These are phyloP conservation scores for Rhodeus uyekii DNA, from an alignment of 2,797 vertebrate species.

Conservation along the genomic window DNA sequence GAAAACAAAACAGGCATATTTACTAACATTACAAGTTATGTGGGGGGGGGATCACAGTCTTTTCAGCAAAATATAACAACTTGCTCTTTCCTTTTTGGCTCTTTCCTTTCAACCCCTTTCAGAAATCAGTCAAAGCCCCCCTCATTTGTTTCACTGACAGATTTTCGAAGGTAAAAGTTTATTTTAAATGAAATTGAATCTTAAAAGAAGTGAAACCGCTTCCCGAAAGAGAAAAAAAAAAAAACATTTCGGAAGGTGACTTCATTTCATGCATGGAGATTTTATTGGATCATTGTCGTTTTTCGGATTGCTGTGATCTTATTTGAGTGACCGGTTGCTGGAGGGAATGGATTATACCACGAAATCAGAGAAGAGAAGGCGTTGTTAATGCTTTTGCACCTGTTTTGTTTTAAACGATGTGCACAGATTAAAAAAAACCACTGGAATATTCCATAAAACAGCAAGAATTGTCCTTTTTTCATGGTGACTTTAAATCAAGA, in stretches of 20 bases:
- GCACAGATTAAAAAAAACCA: too few relatives aligned
- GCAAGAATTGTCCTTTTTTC: background rate
- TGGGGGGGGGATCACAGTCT: too few relatives aligned
- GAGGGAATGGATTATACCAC: background rate
- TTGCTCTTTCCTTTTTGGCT: background rate
- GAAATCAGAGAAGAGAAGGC: background rate
- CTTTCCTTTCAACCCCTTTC: background rate
- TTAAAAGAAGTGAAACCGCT: background rate
- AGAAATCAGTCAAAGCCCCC: background rate
- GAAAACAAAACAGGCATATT: background rate
- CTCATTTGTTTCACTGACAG: background rate
- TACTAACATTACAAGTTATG: background rate
- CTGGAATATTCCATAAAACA: background rate
- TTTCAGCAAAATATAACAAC: background rate
- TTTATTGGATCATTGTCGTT: background rate
- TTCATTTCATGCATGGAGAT: background rate
- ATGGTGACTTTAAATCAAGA: conserved; percentile 10
- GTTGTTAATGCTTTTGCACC: background rate
- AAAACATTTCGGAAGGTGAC: background rate
- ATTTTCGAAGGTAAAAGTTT: background rate
- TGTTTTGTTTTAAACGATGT: background rate
- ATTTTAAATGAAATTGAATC: too few relatives aligned
- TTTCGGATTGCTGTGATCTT: background rate
- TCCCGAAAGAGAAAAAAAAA: background rate
- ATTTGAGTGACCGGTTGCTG: conserved; percentile 11